These are phyloP conservation scores for Drosophila neonasuta DNA, from an alignment of 2,888 invertebrate species.

Conservation along the genomic window DNA sequence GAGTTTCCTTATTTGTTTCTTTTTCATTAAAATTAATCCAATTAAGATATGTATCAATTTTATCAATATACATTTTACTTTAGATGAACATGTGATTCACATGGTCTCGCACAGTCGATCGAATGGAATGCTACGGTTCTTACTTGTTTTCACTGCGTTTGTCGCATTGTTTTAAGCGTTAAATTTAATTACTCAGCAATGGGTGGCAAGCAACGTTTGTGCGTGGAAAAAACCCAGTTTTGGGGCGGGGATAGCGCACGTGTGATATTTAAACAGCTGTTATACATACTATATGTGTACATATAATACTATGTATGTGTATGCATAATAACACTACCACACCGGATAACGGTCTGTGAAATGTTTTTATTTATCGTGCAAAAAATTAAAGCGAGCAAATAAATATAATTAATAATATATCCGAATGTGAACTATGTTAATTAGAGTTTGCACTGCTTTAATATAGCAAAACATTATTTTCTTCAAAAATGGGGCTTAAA, in stretches of 20 bases:
- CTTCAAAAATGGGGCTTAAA: background rate
- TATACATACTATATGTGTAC: slow-evolving; percentile 29
- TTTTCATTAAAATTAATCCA: too few species aligned
- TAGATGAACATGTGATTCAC: too few species aligned
- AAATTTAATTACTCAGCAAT: slow-evolving; percentile 72
- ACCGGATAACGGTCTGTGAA: slow-evolving; percentile 18
- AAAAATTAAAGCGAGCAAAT: slow-evolving; percentile 28
- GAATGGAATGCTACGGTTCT: background rate
- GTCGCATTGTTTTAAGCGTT: slow-evolving; percentile 67
- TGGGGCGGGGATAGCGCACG: slow-evolving; percentile 16
- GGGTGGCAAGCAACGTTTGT: slow-evolving; percentile 38
- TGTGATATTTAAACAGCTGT: slow-evolving; percentile 66
- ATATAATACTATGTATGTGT: background rate
- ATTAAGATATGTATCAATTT: too few species aligned
- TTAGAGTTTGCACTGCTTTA: slow-evolving; percentile 18
- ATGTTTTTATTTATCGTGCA: slow-evolving; percentile 21
- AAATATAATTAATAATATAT: slow-evolving; percentile 22
- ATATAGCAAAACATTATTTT: background rate
- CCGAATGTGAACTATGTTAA: slow-evolving; percentile 13
- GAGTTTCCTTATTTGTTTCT: too few species aligned
- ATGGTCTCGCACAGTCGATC: background rate
- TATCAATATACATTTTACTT: too few species aligned
- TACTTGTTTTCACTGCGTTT: slow-evolving; percentile 24
- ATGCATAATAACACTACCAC: slow-evolving; percentile 18
- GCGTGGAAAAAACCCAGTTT: slow-evolving; percentile 15